Evolutionary conservation across 1,140 invertebrate species (phyloP).

Genomic region (Belonocnema kinseyi): DNA sequence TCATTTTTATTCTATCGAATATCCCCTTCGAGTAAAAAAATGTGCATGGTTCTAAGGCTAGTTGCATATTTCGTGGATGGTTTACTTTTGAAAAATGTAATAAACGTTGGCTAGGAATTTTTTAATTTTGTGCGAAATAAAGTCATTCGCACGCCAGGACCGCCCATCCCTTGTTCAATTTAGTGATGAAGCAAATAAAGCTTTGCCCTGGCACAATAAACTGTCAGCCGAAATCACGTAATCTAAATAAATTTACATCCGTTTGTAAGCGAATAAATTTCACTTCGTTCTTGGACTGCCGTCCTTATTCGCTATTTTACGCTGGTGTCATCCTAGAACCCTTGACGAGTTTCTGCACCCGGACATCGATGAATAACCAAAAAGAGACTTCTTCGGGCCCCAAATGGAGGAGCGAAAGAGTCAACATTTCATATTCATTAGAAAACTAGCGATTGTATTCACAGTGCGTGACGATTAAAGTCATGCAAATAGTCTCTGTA

Average conservation of each 20-base stretch:
- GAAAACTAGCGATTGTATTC: neutral
- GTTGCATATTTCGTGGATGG: too few relatives aligned
- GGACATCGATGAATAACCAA: conserved; percentile 68
- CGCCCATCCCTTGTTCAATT: conserved; percentile 72
- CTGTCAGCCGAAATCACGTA: conserved; percentile 73
- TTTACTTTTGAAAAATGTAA: neutral
- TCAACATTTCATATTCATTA: conserved; percentile 14
- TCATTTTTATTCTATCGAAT: too few relatives aligned
- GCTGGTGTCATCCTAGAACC: conserved; percentile 63
- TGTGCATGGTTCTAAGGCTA: too few relatives aligned
- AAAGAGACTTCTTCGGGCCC: conserved; percentile 59
- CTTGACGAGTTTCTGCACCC: conserved; percentile 61
- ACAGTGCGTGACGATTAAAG: neutral
- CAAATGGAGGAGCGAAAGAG: conserved; percentile 21
- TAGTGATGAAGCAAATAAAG: conserved; percentile 75
- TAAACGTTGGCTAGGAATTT: conserved; percentile 51
- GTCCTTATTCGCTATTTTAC: conserved; percentile 47
- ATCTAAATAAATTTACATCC: conserved; percentile 76
- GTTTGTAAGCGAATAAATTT: conserved; percentile 74
- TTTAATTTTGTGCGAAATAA: conserved; percentile 72
- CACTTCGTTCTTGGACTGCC: conserved; percentile 64
- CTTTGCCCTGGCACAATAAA: conserved; percentile 71
- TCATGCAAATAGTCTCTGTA: neutral
- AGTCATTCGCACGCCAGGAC: conserved; percentile 65
- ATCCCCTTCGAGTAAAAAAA: too few relatives aligned